Evolutionary conservation across 2,797 vertebrate species (phyloP).

Genomic region (Hirundo rustica): DNA sequence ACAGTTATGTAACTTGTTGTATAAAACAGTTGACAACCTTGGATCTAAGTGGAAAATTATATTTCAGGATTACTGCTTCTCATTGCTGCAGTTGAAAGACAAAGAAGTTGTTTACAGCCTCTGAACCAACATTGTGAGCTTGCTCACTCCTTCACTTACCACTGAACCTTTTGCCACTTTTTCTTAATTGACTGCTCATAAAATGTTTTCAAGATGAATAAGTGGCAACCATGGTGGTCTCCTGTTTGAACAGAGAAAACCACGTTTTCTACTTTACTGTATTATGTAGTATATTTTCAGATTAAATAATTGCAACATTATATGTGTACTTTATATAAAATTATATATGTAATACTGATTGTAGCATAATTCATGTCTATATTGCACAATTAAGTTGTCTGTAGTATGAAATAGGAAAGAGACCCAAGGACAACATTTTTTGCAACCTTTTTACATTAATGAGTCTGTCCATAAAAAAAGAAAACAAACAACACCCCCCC

Average conservation of each 20-base stretch:
- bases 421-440: background rate
- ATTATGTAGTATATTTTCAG: background rate
- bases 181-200: background rate
- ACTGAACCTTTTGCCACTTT: background rate
- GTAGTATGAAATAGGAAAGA: background rate
- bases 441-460: background rate
- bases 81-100: background rate
- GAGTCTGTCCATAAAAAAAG: background rate
- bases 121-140: background rate
- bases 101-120: background rate
- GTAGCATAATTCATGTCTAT: background rate
- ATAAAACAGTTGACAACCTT: background rate
- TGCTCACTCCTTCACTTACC: background rate
- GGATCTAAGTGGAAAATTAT: background rate
- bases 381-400: background rate
- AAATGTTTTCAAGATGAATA: background rate
- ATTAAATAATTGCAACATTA: background rate
- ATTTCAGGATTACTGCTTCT: background rate
- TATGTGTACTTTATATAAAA: background rate
- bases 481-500: too few relatives aligned
- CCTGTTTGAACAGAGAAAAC: background rate
- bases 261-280: rapidly evolving
- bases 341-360: background rate
- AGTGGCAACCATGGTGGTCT: background rate
- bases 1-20: background rate